Conservation (phyloP, 2,797 vertebrate species). For the Epinephelus awoara region DNA sequence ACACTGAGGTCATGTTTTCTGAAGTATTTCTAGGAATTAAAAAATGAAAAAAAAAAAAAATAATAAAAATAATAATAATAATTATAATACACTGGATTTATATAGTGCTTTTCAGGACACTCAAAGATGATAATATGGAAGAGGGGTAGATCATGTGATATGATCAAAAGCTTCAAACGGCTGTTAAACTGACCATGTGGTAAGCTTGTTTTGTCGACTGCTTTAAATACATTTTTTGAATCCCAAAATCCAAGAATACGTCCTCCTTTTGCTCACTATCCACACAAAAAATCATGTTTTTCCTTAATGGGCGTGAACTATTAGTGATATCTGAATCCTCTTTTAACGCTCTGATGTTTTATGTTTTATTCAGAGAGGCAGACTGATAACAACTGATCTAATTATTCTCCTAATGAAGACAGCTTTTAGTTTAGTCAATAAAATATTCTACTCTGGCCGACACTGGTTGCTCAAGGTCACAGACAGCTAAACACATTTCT, state of each 20-base stretch:
- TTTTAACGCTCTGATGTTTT: neutral
- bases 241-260: neutral
- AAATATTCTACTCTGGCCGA: slow-evolving; percentile 2
- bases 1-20: neutral
- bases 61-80: too few species aligned
- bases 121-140: neutral
- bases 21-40: too few species aligned
- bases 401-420: slow-evolving; percentile 5
- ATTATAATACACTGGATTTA: too few species aligned
- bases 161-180: neutral
- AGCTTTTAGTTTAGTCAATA: slow-evolving; percentile 30
- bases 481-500: slow-evolving; percentile 20
- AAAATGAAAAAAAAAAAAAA: too few species aligned
- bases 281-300: neutral
- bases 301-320: neutral
- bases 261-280: neutral
- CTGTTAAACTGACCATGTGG: neutral
- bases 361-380: slow-evolving; percentile 1
- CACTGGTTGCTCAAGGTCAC: slow-evolving; percentile 45
- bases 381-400: neutral
- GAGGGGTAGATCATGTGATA: neutral
- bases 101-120: too few species aligned
- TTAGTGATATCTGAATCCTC: neutral
- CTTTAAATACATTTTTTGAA: neutral
- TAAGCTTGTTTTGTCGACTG: neutral